Evolutionary conservation across 2,797 vertebrate genomes (phyloP).

Genomic region (Alca torda): DNA sequence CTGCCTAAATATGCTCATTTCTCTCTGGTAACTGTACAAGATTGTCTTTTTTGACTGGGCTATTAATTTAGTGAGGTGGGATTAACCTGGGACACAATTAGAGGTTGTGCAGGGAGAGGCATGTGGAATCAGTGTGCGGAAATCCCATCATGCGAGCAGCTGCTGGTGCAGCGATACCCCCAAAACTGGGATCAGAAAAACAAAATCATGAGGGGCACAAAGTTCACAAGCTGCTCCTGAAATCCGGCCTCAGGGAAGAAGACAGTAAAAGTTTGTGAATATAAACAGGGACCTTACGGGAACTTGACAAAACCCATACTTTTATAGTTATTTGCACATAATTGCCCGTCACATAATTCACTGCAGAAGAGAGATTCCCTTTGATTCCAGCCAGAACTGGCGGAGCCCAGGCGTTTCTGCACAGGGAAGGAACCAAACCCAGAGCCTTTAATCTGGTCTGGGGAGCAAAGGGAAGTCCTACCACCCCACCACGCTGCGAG

Average conservation of each 20-base stretch:
- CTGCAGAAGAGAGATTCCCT: slow-evolving; percentile 48
- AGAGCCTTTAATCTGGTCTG: background rate
- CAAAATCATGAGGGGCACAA: background rate
- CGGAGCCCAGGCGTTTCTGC: background rate
- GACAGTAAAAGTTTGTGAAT: slow-evolving; percentile 6
- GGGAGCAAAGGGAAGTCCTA: background rate
- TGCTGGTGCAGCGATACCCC: background rate
- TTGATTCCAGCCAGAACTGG: slow-evolving; percentile 40
- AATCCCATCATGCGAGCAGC: background rate
- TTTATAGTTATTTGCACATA: slow-evolving; percentile 43
- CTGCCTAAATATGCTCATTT: background rate
- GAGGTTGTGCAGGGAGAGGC: background rate
- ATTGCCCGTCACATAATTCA: slow-evolving; percentile 37
- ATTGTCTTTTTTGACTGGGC: background rate
- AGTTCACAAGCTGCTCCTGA: slow-evolving; percentile 30
- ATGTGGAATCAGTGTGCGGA: background rate
- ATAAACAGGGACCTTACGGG: slow-evolving; percentile 14
- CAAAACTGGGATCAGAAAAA: background rate
- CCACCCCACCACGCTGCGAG: rapidly evolving
- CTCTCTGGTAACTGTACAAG: background rate
- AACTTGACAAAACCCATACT: slow-evolving; percentile 50
- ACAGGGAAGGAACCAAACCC: slow-evolving; percentile 3
- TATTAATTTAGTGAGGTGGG: background rate
- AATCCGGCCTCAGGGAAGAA: background rate
- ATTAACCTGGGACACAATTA: background rate